Evolutionary conservation across 1,140 invertebrate genomes (phyloP).

Genomic region (Sitodiplosis mosellana): DNA sequence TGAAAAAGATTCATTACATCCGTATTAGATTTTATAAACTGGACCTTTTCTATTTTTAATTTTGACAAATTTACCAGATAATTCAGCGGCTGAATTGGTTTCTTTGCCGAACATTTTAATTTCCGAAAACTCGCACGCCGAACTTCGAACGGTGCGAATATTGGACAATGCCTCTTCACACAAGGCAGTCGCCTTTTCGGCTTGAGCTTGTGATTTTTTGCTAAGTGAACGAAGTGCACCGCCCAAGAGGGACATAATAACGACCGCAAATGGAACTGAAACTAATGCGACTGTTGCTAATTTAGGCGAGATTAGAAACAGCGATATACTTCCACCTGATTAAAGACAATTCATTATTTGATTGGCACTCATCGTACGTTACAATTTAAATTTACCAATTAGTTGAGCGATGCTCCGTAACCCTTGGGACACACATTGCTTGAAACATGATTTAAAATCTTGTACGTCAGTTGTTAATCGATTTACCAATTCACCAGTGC

Average conservation of each 20-base stretch:
- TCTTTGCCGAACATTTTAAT: constrained; percentile 54
- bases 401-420: constrained; percentile 68
- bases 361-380: too few species aligned
- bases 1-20: too few species aligned
- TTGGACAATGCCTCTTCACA: constrained; percentile 87
- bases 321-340: constrained; percentile 18
- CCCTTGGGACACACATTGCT: constrained; percentile 77
- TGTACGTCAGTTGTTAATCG: constrained; percentile 83
- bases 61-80: too few species aligned
- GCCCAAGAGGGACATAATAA: constrained; percentile 13
- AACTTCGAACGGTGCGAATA: constrained; percentile 70
- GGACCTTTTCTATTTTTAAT: too few species aligned
- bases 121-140: constrained; percentile 78
- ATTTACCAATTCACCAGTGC: constrained; percentile 80
- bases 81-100: constrained; percentile 42
- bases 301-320: constrained; percentile 58
- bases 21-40: too few species aligned
- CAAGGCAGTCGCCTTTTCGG: constrained; percentile 65
- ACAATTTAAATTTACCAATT: constrained; percentile 10
- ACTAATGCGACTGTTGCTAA: constrained; percentile 65
- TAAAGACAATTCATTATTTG: constrained; percentile 3
- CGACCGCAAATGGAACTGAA: constrained; percentile 65
- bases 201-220: constrained; percentile 57
- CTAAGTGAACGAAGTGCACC: constrained; percentile 43
- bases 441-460: constrained; percentile 93